A percentile compares a stretch with the other conserved stretches of the same genome.
Evolutionary conservation across 2,113 vertebrate genomes (phyloP).

Genomic region (Zosterops lateralis): DNA sequence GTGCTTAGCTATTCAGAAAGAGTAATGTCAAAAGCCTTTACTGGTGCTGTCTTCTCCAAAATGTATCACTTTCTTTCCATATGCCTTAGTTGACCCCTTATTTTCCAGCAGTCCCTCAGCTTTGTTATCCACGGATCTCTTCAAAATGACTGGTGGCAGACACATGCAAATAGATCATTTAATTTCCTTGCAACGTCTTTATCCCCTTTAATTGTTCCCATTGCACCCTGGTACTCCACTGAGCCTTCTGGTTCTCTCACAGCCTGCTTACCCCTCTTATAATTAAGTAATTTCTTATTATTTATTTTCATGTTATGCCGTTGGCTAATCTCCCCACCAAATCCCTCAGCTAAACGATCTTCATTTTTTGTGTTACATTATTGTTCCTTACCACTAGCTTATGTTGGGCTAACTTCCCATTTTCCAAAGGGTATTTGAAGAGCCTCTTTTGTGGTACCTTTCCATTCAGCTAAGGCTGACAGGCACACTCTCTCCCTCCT

Average conservation of each 20-base stretch:
- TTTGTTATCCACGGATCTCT: not conserved
- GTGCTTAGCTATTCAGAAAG: not conserved
- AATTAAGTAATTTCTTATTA: slow-evolving; percentile 62
- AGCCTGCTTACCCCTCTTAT: slow-evolving; percentile 31
- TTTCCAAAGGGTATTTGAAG: slow-evolving; percentile 9
- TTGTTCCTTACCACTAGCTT: not conserved
- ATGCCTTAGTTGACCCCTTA: not conserved
- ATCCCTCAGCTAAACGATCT: slow-evolving; percentile 44
- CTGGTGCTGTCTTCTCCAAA: not conserved
- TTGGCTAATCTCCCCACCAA: slow-evolving; percentile 52
- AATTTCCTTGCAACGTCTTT: slow-evolving; percentile 54
- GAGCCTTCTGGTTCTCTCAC: slow-evolving; percentile 38
- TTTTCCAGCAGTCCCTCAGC: not conserved
- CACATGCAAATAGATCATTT: slow-evolving; percentile 30
- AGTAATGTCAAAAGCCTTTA: not conserved
- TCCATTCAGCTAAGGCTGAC: not conserved
- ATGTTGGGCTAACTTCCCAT: not conserved
- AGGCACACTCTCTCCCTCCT: not conserved
- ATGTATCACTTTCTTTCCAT: not conserved
- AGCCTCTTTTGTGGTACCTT: slow-evolving; percentile 23
- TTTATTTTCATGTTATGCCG: slow-evolving; percentile 58
- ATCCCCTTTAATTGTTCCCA: slow-evolving; percentile 59
- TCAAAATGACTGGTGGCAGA: not conserved
- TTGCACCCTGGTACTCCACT: slow-evolving; percentile 35
- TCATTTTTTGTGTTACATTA: slow-evolving; percentile 19